Percentiles rank a stretch among this genome's conserved stretches.
These are phyloP conservation scores for Novumbra hubbsi DNA, from an alignment of 2,797 vertebrate genomes.

Conservation along the genomic window DNA sequence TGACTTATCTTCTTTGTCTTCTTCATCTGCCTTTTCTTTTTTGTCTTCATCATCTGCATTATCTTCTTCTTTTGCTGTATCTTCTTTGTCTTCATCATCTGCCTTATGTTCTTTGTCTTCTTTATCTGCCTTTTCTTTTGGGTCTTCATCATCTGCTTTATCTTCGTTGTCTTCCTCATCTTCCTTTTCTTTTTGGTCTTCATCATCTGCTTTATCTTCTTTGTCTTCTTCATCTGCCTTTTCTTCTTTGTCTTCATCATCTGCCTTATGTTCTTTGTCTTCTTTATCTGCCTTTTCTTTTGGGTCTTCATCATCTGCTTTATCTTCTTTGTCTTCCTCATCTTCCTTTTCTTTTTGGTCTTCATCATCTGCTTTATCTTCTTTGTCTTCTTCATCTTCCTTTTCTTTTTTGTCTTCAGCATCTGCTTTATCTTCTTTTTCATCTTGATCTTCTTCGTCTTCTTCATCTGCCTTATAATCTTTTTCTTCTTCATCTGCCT, in stretches of 20 bases:
- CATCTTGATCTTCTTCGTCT: conserved; percentile 20
- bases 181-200: conserved; percentile 12
- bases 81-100: too few species aligned
- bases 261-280: neutral
- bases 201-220: conserved; percentile 10
- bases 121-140: conserved; percentile 7
- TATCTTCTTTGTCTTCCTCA: conserved; percentile 8
- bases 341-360: too few species aligned
- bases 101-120: too few species aligned
- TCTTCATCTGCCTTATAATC: conserved; percentile 9
- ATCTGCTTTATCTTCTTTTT: neutral
- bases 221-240: conserved; percentile 10
- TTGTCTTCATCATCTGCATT: too few species aligned
- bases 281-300: neutral
- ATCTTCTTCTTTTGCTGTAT: conserved; percentile 7
- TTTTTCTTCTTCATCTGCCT: conserved; percentile 8
- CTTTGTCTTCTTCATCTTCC: conserved; percentile 1
- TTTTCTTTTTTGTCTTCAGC: conserved; percentile 20
- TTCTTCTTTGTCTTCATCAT: neutral
- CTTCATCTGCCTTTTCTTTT: neutral
- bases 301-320: too few species aligned
- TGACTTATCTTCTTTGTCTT: neutral
- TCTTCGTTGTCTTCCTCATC: conserved; percentile 22
- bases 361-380: neutral
- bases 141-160: neutral